A percentile compares a stretch with the other conserved stretches of the same genome.
Evolutionary conservation across 2,888 invertebrate species (phyloP).

Genomic region (Cepaea hortensis): DNA sequence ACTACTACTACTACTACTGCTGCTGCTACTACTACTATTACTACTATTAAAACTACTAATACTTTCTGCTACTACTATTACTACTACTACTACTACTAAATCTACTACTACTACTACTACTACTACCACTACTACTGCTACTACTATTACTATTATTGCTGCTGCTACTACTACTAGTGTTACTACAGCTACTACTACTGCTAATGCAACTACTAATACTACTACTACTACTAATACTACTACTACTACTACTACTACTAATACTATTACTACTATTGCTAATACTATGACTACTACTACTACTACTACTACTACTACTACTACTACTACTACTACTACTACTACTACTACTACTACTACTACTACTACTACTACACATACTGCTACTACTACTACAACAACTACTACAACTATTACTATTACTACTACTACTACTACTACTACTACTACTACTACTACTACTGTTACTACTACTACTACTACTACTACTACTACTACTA

Average conservation of each 20-base stretch:
- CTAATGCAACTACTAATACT: not conserved
- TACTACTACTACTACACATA: not conserved
- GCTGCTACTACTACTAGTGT: constrained; percentile 30
- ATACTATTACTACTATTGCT: not conserved
- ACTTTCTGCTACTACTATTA: no score
- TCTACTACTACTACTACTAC: not conserved
- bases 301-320: constrained; percentile 4
- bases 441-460: constrained; percentile 47
- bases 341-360: constrained; percentile 23
- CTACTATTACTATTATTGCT: not conserved
- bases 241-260: constrained; percentile 7
- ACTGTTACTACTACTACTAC: constrained; percentile 38
- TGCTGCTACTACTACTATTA: no score
- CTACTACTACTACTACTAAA: constrained; percentile 33
- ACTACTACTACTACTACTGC: constrained; percentile 19
- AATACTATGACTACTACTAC: not conserved
- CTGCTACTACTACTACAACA: constrained; percentile 34
- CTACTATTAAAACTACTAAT: constrained; percentile 38
- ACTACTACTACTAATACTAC: constrained; percentile 9
- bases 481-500: constrained; percentile 35
- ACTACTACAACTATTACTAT: constrained; percentile 39
- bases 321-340: not conserved
- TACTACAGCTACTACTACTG: constrained; percentile 28
- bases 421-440: constrained; percentile 43
- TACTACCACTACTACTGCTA: no score